Evolutionary conservation across 2,113 vertebrate genomes (phyloP).

Genomic region (Hippocampus mohnikei): DNA sequence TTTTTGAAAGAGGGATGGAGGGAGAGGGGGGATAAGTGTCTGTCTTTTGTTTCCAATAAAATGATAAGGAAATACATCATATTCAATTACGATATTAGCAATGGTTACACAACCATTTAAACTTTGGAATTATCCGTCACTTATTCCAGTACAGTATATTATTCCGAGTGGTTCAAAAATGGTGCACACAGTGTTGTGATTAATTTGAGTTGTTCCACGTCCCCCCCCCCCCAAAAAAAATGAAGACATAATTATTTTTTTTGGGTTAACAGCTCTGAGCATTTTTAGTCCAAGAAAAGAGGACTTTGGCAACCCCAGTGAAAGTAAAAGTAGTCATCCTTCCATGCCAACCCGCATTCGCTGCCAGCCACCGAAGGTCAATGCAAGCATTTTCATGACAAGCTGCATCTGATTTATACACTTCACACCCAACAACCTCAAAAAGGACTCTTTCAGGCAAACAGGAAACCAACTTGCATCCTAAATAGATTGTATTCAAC

Average conservation of each 20-base stretch:
- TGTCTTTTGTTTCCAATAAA: not conserved
- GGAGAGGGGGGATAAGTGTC: not conserved
- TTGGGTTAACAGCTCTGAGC: constrained; percentile 10
- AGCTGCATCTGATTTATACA: constrained; percentile 54
- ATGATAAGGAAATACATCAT: not conserved
- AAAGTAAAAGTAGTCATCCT: constrained; percentile 34
- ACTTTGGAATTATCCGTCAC: not conserved
- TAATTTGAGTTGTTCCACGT: too few species aligned
- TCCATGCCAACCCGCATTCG: constrained; percentile 33
- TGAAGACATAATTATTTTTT: constrained; percentile 18
- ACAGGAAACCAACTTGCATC: constrained; percentile 43
- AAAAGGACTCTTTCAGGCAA: constrained; percentile 32
- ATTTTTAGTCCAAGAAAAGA: constrained; percentile 18
- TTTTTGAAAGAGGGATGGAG: too few species aligned
- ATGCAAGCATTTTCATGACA: constrained; percentile 51
- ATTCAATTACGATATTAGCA: not conserved
- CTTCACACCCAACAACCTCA: constrained; percentile 46
- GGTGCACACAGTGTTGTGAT: too few species aligned
- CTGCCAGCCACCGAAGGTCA: constrained; percentile 49
- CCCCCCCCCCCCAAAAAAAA: not conserved
- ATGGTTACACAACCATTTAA: not conserved
- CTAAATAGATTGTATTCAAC: constrained; percentile 58
- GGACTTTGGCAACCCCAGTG: constrained; percentile 20
- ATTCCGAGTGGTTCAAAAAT: too few species aligned
- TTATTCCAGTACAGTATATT: too few species aligned